These are phyloP conservation scores for Corydoras maculifer DNA, from an alignment of 2,113 vertebrate species.

Conservation along the genomic window DNA sequence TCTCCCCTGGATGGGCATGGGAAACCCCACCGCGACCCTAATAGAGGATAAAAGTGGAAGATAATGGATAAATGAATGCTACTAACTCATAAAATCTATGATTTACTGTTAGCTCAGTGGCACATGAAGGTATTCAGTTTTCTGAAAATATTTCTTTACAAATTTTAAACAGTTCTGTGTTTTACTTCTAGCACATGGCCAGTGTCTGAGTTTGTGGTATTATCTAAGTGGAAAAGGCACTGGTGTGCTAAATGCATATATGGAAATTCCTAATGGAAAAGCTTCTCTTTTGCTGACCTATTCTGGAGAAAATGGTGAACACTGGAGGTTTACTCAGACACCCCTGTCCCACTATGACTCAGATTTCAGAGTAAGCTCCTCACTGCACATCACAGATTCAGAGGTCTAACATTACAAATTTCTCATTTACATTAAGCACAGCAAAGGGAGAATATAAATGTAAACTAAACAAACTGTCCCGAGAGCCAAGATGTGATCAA, in stretches of 20 bases:
- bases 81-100: too few relatives aligned
- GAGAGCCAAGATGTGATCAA: too few relatives aligned
- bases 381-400: background rate
- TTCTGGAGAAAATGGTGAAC: conserved; percentile 52
- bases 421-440: too few relatives aligned
- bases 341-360: conserved; percentile 43
- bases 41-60: too few relatives aligned
- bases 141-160: background rate
- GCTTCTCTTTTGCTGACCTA: conserved; percentile 54
- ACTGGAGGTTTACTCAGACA: conserved; percentile 60
- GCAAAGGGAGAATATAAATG: too few relatives aligned
- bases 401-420: background rate
- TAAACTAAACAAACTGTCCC: too few relatives aligned
- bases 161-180: background rate
- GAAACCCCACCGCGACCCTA: too few relatives aligned
- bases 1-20: too few relatives aligned
- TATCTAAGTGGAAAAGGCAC: conserved; percentile 58
- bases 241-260: conserved; percentile 60
- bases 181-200: conserved; percentile 45
- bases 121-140: too few relatives aligned
- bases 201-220: conserved; percentile 65
- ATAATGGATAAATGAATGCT: too few relatives aligned
- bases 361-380: conserved; percentile 57
- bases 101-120: too few relatives aligned
- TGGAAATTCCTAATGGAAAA: conserved; percentile 43